A percentile compares a stretch with the other conserved stretches of the same genome.
Conservation (phyloP, 2,888 invertebrate genomes). For the Mystacides longicornis region DNA sequence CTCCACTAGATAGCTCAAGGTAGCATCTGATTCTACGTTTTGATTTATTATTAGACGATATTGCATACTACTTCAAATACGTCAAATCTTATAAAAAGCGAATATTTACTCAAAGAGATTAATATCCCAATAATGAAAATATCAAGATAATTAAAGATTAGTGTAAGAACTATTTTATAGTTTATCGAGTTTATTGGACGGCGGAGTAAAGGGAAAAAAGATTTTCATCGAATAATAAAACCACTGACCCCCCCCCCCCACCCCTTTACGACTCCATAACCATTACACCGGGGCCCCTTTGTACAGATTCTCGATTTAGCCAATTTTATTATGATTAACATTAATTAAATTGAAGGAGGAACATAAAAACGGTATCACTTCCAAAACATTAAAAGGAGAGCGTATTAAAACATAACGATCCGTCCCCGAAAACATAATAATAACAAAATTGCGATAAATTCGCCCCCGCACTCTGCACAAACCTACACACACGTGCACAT, state of each 20-base stretch:
- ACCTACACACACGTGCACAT: too few relatives aligned
- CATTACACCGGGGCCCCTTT: background rate
- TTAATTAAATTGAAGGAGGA: conserved; percentile 1
- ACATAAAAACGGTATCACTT: background rate
- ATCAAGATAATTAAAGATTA: too few relatives aligned
- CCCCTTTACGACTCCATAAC: background rate
- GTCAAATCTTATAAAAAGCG: too few relatives aligned
- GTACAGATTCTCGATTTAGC: conserved; percentile 1
- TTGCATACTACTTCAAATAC: too few relatives aligned
- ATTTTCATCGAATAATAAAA: background rate
- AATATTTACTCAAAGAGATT: too few relatives aligned
- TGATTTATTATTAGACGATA: too few relatives aligned
- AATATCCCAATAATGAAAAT: too few relatives aligned
- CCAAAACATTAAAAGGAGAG: background rate
- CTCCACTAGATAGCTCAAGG: too few relatives aligned
- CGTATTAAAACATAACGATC: background rate
- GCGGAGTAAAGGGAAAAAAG: background rate
- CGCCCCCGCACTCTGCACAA: background rate
- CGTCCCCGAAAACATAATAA: conserved; percentile 1
- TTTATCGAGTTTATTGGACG: background rate
- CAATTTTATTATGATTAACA: conserved; percentile 2
- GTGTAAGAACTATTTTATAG: background rate
- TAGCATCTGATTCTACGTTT: too few relatives aligned
- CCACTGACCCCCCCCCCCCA: background rate
- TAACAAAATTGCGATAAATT: background rate